These are phyloP conservation scores for Esox lucius DNA, from an alignment of 2,797 vertebrate species.

Conservation along the genomic window DNA sequence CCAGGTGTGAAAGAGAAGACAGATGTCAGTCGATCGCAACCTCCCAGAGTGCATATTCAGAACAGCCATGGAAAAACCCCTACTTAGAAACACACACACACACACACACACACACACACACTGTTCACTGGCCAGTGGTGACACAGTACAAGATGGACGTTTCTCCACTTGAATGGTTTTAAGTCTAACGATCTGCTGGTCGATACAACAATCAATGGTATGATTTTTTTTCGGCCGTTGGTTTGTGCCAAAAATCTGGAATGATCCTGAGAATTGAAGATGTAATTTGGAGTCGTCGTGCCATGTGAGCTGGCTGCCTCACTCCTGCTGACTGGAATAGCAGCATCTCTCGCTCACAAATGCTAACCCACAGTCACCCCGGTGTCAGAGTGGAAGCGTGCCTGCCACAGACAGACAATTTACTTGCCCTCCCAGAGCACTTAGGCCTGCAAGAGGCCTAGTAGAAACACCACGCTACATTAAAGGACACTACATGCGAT, in stretches of 20 bases:
- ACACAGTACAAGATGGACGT: too few relatives aligned
- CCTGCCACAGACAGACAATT: slow-evolving; percentile 38
- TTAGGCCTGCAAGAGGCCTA: slow-evolving; percentile 9
- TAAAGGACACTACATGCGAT: background rate
- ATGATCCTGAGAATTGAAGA: background rate
- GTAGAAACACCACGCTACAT: background rate
- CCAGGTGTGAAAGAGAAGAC: background rate
- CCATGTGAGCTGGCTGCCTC: background rate
- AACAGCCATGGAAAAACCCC: background rate
- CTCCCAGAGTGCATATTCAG: background rate
- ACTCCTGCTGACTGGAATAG: too few relatives aligned
- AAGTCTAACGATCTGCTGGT: too few relatives aligned
- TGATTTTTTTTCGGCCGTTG: too few relatives aligned
- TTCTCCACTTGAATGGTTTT: too few relatives aligned
- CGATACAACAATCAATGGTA: too few relatives aligned
- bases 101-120: background rate
- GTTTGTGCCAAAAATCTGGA: background rate
- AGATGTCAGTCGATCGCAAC: background rate
- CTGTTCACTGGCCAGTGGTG: background rate
- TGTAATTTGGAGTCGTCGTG: background rate
- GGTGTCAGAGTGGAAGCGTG: background rate
- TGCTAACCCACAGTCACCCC: background rate
- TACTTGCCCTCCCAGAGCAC: slow-evolving; percentile 34
- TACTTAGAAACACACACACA: background rate
- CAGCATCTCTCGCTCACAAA: background rate